Conservation (phyloP, 1,140 invertebrate genomes). For the Hycleus phaleratus region DNA sequence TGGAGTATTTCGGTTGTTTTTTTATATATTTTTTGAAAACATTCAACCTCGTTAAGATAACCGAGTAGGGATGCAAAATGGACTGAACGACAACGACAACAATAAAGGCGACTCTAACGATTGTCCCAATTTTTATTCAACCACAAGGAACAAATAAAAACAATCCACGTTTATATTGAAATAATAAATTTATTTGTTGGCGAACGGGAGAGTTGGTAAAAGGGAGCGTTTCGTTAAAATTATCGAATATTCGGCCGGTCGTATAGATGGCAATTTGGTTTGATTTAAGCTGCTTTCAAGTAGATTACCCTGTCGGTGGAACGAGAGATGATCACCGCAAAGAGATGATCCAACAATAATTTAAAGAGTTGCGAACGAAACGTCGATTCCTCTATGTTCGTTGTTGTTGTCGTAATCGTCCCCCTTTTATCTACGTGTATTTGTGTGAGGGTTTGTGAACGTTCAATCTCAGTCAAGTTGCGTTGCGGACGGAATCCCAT, state of each 20-base stretch:
- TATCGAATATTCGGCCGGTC: too few species aligned
- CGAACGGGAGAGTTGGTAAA: too few species aligned
- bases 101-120: constrained; percentile 9
- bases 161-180: too few species aligned
- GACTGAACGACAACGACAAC: constrained; percentile 11
- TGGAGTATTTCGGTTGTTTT: constrained; percentile 15
- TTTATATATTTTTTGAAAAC: too few species aligned
- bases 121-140: too few species aligned
- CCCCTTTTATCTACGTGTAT: constrained; percentile 20
- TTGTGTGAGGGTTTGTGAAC: background rate
- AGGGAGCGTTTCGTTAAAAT: too few species aligned
- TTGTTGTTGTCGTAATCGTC: constrained; percentile 3
- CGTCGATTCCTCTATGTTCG: background rate
- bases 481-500: constrained; percentile 11
- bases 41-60: constrained; percentile 20
- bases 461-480: constrained; percentile 18
- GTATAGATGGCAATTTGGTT: background rate
- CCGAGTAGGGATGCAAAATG: constrained; percentile 23
- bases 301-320: constrained; percentile 4
- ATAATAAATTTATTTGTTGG: too few species aligned
- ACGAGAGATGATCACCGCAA: background rate
- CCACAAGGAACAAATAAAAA: too few species aligned
- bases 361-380: constrained; percentile 16
- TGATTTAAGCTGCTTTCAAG: constrained; percentile 15
- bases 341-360: constrained; percentile 21